A percentile compares a stretch with the other conserved stretches of the same genome.
phyloP scores from a whole-genome alignment of 2,888 invertebrate genomes.

The Polia nebulosa region DNA sequence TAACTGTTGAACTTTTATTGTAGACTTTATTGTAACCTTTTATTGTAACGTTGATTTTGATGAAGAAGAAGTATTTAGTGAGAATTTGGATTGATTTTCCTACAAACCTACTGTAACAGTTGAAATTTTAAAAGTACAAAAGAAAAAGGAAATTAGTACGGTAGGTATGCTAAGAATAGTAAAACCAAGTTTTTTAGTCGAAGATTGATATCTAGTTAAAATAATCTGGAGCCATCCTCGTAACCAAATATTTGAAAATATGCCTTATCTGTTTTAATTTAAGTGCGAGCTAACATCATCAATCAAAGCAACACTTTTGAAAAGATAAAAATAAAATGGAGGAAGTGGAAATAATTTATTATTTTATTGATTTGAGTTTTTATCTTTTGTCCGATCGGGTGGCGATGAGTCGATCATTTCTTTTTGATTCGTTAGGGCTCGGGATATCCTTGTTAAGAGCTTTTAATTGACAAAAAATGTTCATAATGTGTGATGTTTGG shows the following conservation, averaged over 20 bases:
- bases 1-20: neutral
- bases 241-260: conserved; percentile 62
- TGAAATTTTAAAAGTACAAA: neutral
- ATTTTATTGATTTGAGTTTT: conserved; percentile 88
- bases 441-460: conserved; percentile 74
- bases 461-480: conserved; percentile 69
- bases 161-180: too few relatives aligned
- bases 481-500: conserved; percentile 52
- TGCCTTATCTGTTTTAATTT: conserved; percentile 66
- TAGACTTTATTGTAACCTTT: too few relatives aligned
- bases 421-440: conserved; percentile 78
- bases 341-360: conserved; percentile 88
- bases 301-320: conserved; percentile 87
- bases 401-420: conserved; percentile 82
- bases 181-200: too few relatives aligned
- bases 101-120: too few relatives aligned
- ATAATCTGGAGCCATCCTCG: conserved; percentile 32
- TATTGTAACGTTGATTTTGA: neutral
- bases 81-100: neutral
- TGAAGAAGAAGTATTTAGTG: neutral
- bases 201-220: conserved; percentile 48
- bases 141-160: conserved; percentile 3
- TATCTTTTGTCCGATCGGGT: conserved; percentile 87
- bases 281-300: conserved; percentile 78
- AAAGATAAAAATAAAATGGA: conserved; percentile 84